A percentile compares a stretch with the other conserved stretches of the same genome.
These are phyloP conservation scores for Stenchaetothrips biformis DNA, from an alignment of 2,888 invertebrate species.

Conservation along the genomic window DNA sequence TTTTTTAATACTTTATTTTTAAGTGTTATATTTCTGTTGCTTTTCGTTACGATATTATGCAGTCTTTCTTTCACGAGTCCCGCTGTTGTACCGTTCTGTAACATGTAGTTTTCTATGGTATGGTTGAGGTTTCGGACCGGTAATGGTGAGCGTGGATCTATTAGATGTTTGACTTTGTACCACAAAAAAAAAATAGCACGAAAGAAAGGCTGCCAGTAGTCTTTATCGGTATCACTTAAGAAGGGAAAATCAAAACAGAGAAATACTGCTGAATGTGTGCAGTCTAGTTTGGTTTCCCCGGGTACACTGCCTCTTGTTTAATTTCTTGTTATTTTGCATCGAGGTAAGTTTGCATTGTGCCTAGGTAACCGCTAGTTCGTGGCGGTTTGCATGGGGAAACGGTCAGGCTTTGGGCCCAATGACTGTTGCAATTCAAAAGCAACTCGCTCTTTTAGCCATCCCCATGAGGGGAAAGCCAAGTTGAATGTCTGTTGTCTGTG, in stretches of 20 bases:
- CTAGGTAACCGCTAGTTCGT: constrained; percentile 5
- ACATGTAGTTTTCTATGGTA: neutral
- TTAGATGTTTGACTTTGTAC: no score
- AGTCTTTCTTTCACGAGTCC: neutral
- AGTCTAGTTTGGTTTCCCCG: neutral
- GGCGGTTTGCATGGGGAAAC: constrained; percentile 14
- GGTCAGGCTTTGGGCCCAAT: constrained; percentile 11
- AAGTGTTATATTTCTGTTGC: constrained; percentile 14
- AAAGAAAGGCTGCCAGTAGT: constrained; percentile 17
- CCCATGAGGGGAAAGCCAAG: no score
- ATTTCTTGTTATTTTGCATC: constrained; percentile 1
- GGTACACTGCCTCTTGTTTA: neutral
- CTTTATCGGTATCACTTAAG: neutral
- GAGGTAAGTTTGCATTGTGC: constrained; percentile 23
- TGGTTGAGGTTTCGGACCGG: no score
- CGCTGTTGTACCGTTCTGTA: neutral
- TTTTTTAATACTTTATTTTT: constrained; percentile 7
- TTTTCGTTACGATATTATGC: neutral
- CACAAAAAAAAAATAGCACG: neutral
- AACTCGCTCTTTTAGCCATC: no score
- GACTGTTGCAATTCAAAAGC: neutral
- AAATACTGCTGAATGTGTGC: no score
- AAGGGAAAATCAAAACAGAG: neutral
- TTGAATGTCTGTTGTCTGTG: no score
- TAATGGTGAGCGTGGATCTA: no score